Percentiles rank a stretch among this genome's conserved stretches.
phyloP scores from a whole-genome alignment of 2,888 invertebrate species.

The Harpagoxenus sublaevis region DNA sequence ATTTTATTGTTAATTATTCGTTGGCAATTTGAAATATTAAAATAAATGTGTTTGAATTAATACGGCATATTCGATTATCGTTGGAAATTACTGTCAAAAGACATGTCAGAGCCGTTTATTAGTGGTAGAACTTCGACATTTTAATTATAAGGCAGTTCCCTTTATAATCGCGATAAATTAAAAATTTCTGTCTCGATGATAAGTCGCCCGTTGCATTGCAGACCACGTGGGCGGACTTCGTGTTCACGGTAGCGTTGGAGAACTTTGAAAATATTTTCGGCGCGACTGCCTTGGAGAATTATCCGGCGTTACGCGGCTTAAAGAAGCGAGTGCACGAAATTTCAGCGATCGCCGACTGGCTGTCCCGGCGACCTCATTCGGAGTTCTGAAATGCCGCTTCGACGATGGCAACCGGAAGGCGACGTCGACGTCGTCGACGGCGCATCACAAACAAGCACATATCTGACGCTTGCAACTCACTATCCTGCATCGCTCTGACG shows the following conservation, averaged over 20 bases:
- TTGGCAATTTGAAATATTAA: too few species aligned
- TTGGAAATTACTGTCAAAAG: too few species aligned
- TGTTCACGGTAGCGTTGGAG: slow-evolving; percentile 88
- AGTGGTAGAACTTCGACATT: too few species aligned
- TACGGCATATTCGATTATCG: too few species aligned
- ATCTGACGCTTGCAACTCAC: slow-evolving; percentile 20
- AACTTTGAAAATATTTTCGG: slow-evolving; percentile 88
- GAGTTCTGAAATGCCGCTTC: slow-evolving; percentile 85
- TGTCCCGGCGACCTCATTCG: slow-evolving; percentile 88
- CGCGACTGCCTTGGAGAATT: slow-evolving; percentile 87
- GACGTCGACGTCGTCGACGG: slow-evolving; percentile 19
- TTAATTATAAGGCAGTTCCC: neutral
- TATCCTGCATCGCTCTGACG: neutral
- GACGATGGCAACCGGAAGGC: neutral
- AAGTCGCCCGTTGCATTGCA: slow-evolving; percentile 76
- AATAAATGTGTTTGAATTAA: too few species aligned
- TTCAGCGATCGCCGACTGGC: slow-evolving; percentile 88
- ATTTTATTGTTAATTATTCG: too few species aligned
- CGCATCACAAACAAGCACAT: slow-evolving; percentile 42
- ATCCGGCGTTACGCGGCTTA: slow-evolving; percentile 87
- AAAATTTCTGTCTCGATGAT: neutral
- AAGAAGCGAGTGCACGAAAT: slow-evolving; percentile 87
- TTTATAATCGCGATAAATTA: neutral
- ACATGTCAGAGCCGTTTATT: too few species aligned
- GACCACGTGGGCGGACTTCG: slow-evolving; percentile 89